Conservation (phyloP, 2,888 invertebrate genomes). For the Syrista parreyssii region DNA sequence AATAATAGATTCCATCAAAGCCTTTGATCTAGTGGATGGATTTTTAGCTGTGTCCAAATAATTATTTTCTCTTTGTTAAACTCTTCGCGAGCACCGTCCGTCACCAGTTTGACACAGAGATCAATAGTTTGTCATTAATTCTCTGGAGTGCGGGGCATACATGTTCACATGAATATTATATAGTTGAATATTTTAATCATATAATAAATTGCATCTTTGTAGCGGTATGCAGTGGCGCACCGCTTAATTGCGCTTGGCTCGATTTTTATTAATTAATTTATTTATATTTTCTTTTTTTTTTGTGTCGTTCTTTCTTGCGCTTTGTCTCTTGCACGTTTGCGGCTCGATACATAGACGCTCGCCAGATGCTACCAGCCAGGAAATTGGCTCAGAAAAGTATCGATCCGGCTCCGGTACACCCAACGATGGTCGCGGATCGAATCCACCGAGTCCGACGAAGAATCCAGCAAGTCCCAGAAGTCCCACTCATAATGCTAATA, state of each 20-base stretch:
- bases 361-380: conserved; percentile 61
- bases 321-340: conserved; percentile 43
- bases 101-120: neutral
- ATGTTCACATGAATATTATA: neutral
- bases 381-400: conserved; percentile 59
- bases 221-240: neutral
- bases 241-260: conserved; percentile 7
- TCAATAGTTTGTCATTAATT: neutral
- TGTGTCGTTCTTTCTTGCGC: conserved; percentile 36
- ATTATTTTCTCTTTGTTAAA: neutral
- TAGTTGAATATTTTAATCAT: neutral
- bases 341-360: conserved; percentile 54
- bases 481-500: conserved; percentile 51
- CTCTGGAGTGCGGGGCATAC: neutral
- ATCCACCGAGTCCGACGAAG: conserved; percentile 60
- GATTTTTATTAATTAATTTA: conserved; percentile 28
- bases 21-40: neutral
- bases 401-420: conserved; percentile 56
- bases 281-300: conserved; percentile 30
- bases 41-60: neutral
- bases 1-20: neutral
- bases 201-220: neutral
- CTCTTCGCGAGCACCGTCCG: neutral
- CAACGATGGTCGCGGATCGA: conserved; percentile 49
- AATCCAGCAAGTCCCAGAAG: conserved; percentile 54